Conservation (phyloP, 2,113 vertebrate genomes). For the Mesitornis unicolor region DNA sequence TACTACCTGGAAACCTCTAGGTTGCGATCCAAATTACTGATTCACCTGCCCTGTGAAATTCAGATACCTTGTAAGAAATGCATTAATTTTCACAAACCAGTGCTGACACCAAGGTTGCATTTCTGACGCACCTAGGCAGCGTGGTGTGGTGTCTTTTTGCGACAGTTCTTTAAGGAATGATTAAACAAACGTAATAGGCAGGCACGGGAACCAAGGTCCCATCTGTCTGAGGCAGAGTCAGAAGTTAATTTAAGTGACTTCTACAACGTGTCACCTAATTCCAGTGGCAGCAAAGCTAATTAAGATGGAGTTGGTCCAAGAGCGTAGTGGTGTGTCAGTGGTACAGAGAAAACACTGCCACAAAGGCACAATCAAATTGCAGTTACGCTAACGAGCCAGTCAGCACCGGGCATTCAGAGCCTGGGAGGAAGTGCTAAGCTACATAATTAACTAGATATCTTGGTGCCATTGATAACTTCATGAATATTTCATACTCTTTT, state of each 20-base stretch:
- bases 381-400: constrained; percentile 5
- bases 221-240: constrained; percentile 45
- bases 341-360: neutral
- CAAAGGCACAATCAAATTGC: neutral
- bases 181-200: neutral
- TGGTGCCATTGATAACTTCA: constrained; percentile 38
- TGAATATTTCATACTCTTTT: constrained; percentile 55
- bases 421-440: constrained; percentile 16
- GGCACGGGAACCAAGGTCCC: neutral
- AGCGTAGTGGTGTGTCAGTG: neutral
- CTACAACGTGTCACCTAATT: constrained; percentile 18
- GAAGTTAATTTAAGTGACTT: constrained; percentile 61
- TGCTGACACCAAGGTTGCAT: neutral
- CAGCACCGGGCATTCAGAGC: neutral
- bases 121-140: neutral
- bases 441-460: constrained; percentile 38
- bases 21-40: neutral
- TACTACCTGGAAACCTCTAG: fast-evolving
- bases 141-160: neutral
- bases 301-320: constrained; percentile 52
- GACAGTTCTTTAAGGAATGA: constrained; percentile 15
- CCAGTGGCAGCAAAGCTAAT: constrained; percentile 54
- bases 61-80: neutral
- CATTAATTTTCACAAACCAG: neutral
- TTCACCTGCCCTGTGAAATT: neutral